Base-by-base conservation (phyloP, 2,797 vertebrate genomes). In the Spinibarbus caldwelli region DNA sequence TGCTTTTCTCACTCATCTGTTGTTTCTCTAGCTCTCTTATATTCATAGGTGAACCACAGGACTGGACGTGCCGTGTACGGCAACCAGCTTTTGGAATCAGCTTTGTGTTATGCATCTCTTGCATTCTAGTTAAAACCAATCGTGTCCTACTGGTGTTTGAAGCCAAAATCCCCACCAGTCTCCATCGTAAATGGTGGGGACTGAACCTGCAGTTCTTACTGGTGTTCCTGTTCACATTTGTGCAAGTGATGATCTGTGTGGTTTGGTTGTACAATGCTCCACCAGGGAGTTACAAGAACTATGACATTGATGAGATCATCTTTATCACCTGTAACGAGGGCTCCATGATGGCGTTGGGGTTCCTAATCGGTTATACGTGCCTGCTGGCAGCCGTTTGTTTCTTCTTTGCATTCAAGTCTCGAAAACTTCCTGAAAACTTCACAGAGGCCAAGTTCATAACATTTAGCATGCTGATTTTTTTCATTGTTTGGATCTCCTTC, bases 381-480 rank as follows among this genome's bases (percentile, higher is more conserved):
- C 95, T 99, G 17, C 93, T 99, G 89, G 98, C 98, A 0, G 98
- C 97, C 62, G 93, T 99, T 88, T 99, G 98, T 92, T 99, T 99
- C 93, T 99, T 99, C 92, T 99, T 99, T 0, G 98, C 98, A 41
- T 99, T 99, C 91, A 99, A 99, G 91, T 99, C 98, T 36, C 94
- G 98, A 26, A 99, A 99, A 90, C 95, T 99, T 82, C 98, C 98
- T 0, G 98, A 99, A 93, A 99, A 99, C 89, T 99, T 99, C 83
- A 99, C 98, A 0, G 98, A 99, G 87, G 98, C 98, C 89, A 99
- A 99, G 92, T 99, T 98, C 91, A 99, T 99, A 90, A 99, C 98
- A 8, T 99, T 99, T 90, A 99, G 98, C 92, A 99, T 99, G 98
- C 95, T 99, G 15, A 99, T 99, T 89, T 99, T 99, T 93, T 99